Percentiles rank a stretch among this genome's conserved stretches.
These are phyloP conservation scores for Notiomystis cincta DNA, from an alignment of 2,113 vertebrate genomes.

Conservation along the genomic window DNA sequence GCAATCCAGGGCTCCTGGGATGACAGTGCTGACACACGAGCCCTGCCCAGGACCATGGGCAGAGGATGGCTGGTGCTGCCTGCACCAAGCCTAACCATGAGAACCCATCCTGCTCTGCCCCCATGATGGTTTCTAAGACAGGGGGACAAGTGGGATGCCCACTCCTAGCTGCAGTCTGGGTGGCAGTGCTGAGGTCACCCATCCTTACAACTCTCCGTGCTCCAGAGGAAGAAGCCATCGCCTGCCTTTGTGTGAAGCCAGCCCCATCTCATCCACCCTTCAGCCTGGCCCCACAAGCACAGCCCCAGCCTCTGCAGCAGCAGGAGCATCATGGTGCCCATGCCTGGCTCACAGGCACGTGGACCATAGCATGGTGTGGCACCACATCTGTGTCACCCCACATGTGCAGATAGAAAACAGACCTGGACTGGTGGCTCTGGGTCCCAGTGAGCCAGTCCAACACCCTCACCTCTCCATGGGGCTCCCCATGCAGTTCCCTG, in stretches of 20 bases:
- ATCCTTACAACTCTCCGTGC: neutral
- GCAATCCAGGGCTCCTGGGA: neutral
- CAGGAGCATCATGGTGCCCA: fast-evolving
- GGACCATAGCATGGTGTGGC: neutral
- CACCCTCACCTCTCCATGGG: fast-evolving
- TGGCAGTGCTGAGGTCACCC: neutral
- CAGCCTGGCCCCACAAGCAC: neutral
- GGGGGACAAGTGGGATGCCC: neutral
- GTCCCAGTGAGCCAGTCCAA: neutral
- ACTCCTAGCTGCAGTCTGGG: neutral
- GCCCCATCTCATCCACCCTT: neutral
- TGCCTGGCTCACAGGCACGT: fast-evolving
- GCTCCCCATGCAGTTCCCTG: neutral
- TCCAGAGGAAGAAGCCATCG: neutral
- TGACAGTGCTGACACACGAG: fast-evolving
- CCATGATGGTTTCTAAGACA: fast-evolving
- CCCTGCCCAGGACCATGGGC: neutral
- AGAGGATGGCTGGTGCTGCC: neutral
- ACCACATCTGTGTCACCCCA: neutral
- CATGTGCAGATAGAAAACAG: neutral
- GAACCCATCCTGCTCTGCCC: neutral
- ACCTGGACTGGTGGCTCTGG: neutral
- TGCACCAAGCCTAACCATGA: fast-evolving
- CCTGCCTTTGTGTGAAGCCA: neutral
- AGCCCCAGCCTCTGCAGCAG: neutral